phyloP scores from a whole-genome alignment of 2,888 invertebrate species.

The Andrena marginata region DNA sequence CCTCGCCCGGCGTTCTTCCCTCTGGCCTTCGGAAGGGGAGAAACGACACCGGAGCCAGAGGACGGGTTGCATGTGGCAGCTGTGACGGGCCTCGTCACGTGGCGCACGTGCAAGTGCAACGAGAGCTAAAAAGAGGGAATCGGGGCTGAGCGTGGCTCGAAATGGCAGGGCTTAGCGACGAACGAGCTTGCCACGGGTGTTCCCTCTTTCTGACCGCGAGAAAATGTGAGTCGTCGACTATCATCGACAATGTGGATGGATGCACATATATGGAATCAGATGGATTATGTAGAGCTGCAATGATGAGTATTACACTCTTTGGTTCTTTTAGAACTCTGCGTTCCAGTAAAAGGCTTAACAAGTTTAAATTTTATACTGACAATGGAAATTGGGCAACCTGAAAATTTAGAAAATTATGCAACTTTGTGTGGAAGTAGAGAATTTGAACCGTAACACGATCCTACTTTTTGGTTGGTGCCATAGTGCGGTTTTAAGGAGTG shows the following conservation, averaged over 20 bases:
- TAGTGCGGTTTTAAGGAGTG: too few species aligned
- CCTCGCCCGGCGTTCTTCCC: constrained; percentile 31
- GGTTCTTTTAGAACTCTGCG: too few species aligned
- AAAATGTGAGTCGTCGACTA: neutral
- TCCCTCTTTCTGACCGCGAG: neutral
- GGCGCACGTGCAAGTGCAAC: constrained; percentile 70
- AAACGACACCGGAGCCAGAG: constrained; percentile 20
- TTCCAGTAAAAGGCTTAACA: too few species aligned
- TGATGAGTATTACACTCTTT: too few species aligned
- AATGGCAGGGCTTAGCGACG: constrained; percentile 33
- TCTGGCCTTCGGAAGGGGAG: constrained; percentile 15
- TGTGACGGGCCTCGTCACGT: constrained; percentile 70
- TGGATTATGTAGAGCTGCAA: too few species aligned
- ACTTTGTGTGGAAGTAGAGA: too few species aligned
- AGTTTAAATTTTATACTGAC: too few species aligned
- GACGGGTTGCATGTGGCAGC: constrained; percentile 64
- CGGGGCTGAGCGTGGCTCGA: constrained; percentile 16
- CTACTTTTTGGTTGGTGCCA: too few species aligned
- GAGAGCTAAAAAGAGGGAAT: constrained; percentile 43
- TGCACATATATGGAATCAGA: too few species aligned
- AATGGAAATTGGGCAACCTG: too few species aligned
- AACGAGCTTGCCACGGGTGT: neutral
- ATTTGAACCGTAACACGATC: too few species aligned
- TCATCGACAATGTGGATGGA: neutral
- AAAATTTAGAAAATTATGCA: too few species aligned